Conservation (phyloP, 2,113 vertebrate species). For the Hippopotamus amphibius region DNA sequence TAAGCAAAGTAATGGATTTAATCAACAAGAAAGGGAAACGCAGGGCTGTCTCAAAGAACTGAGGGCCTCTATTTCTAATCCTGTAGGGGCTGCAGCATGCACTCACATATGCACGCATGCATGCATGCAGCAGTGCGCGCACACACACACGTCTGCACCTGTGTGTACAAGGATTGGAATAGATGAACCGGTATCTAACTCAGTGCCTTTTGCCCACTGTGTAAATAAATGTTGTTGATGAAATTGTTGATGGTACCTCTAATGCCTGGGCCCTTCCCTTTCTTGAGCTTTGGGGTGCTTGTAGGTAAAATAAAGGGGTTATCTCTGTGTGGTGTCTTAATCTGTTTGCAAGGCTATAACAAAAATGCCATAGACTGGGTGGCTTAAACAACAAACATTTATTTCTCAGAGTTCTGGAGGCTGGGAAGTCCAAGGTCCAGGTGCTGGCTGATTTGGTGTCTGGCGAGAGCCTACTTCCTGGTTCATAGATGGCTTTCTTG, state of each 20-base stretch:
- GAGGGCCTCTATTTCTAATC: not conserved
- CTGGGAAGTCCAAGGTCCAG: not conserved
- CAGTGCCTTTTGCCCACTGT: not conserved
- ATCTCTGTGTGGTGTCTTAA: not conserved
- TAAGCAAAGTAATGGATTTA: constrained; percentile 47
- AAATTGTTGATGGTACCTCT: not conserved
- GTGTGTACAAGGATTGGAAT: not conserved
- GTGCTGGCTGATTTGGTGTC: not conserved
- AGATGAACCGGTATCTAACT: not conserved
- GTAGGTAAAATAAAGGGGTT: not conserved
- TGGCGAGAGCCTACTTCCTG: not conserved
- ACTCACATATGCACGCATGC: too few species aligned
- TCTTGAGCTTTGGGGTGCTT: not conserved
- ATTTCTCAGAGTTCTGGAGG: not conserved
- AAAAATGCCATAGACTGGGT: not conserved
- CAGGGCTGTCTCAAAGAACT: not conserved
- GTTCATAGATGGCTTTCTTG: not conserved
- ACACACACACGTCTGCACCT: not conserved
- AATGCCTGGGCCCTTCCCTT: not conserved
- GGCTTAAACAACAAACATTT: not conserved
- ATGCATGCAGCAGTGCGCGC: not conserved
- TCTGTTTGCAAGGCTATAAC: not conserved
- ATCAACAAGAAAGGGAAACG: constrained; percentile 15
- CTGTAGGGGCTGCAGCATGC: too few species aligned
- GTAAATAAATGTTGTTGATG: not conserved